Conservation (phyloP, 2,113 vertebrate genomes). For the Cromileptes altivelis region DNA sequence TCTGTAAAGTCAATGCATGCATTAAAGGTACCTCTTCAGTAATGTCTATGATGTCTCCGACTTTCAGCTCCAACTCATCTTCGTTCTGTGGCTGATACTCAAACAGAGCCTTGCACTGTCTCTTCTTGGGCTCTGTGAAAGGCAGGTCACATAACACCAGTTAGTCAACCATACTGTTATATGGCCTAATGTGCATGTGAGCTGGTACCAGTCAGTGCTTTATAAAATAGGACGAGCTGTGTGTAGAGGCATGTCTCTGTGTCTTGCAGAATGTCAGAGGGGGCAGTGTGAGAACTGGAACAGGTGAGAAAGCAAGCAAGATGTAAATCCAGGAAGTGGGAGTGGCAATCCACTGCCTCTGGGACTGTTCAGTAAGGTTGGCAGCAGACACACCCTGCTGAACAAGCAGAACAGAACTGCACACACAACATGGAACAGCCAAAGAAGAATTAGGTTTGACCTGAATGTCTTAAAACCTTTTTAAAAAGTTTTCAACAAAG, state of each 20-base stretch:
- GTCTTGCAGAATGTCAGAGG: not conserved
- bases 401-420: constrained; percentile 41
- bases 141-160: not conserved
- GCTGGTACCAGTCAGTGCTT: not conserved
- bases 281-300: not conserved
- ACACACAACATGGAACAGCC: not conserved
- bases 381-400: constrained; percentile 33
- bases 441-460: not conserved
- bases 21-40: constrained; percentile 89
- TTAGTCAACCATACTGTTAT: constrained; percentile 22
- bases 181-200: not conserved
- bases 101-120: constrained; percentile 91
- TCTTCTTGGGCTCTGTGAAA: constrained; percentile 88
- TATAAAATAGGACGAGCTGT: not conserved
- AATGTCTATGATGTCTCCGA: constrained; percentile 92
- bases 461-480: no score
- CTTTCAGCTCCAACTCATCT: constrained; percentile 94
- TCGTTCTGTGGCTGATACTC: constrained; percentile 94
- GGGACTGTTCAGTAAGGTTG: constrained; percentile 13
- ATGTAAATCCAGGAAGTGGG: constrained; percentile 9
- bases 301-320: constrained; percentile 13
- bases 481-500: not conserved
- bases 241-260: not conserved
- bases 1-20: not conserved
- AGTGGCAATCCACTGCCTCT: not conserved